Percentiles rank a stretch among this genome's conserved stretches.
phyloP scores from a whole-genome alignment of 2,113 vertebrate genomes.

The Xerus inauris region DNA sequence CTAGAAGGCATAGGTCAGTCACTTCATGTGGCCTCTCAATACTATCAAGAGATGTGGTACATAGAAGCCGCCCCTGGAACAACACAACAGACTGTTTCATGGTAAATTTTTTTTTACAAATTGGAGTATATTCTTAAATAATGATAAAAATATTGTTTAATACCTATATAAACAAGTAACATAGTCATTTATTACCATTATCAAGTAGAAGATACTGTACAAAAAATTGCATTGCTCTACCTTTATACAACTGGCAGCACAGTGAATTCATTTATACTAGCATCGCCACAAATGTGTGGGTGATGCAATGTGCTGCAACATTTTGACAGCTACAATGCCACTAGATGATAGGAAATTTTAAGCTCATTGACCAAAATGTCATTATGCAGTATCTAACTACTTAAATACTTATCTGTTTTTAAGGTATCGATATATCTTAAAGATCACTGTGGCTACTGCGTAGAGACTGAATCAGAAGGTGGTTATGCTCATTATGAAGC shows the following conservation, averaged over 20 bases:
- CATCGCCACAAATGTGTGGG: background rate
- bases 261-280: background rate
- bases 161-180: background rate
- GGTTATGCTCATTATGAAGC: background rate
- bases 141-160: background rate
- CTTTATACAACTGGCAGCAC: background rate
- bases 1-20: background rate
- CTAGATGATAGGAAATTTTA: background rate
- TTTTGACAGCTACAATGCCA: background rate
- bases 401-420: background rate
- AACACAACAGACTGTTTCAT: background rate
- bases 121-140: background rate
- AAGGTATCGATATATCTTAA: background rate
- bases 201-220: background rate
- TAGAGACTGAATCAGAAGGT: background rate
- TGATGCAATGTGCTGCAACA: background rate
- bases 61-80: background rate
- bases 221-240: background rate
- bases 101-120: background rate
- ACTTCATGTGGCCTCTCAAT: background rate
- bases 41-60: background rate
- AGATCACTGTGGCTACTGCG: background rate
- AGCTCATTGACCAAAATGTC: background rate
- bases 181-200: background rate
- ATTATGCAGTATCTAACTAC: background rate